Base-by-base conservation (phyloP, 23 tunicate genomes). In the Ciona savignyi region DNA sequence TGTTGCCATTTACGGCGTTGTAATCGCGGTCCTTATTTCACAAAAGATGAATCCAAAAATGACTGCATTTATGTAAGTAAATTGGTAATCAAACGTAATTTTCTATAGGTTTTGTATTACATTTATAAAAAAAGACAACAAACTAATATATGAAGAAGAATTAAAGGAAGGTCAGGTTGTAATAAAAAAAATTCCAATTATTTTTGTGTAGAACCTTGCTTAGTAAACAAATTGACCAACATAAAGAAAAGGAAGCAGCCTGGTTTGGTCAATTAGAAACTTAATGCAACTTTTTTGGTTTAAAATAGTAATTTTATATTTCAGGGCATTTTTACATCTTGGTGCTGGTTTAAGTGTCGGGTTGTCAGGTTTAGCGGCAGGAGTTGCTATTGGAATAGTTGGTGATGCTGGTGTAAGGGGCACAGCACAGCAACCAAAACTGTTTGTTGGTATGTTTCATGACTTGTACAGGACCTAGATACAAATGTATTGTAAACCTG, bases 381-480 rank as follows among this genome's bases (percentile, higher is more conserved):
- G 99, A 0, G 70, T 95, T 76, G 99, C 99, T 0, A 95, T 95
- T 80, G 99, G 99, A 27, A 88, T 95, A 24, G 96, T 95, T 6
- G 99, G 99, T 32, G 99, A 95, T 60, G 87, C 99, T 3, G 99
- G 99, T 63, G 99, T 95, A 3, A 35, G 99, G 35, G 99, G 99
- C 27, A 88, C 99, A 56, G 99, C 99, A 23, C 99, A 95, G 67
- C 99, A 95, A 64, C 99, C 99, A n/a, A 87, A 93, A 72, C 81
- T 95, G 26, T 95, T 88, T 81, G 99, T 95, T 71, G 99, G 97
- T 91, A 74, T 71, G 96, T 32, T 33, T 32, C 23, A 2, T n/a
- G n/a, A 23, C 70, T 20, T 20, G 25, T 65, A 51, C 21, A 51
- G 21, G n/a, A n/a, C n/a, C n/a, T n/a, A n/a, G n/a, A n/a, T n/a